phyloP scores from a whole-genome alignment of 2,888 invertebrate species.

The Heteromurus nitidus region DNA sequence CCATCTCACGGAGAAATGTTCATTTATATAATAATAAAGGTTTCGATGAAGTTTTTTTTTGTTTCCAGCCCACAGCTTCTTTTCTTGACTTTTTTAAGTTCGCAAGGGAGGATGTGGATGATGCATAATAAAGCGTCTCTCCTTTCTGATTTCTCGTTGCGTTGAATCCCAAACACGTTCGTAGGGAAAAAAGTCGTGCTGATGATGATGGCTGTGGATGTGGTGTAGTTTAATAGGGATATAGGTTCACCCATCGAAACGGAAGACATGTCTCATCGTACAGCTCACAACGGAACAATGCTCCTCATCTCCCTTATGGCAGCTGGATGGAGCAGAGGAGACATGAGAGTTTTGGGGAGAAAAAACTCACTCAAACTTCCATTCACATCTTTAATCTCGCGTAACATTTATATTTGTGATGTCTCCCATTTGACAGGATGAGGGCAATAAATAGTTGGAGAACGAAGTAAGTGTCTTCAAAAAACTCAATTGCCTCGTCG shows the following conservation, averaged over 20 bases:
- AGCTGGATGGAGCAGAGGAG: background rate
- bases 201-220: background rate
- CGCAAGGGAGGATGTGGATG: slow-evolving; percentile 3
- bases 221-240: too few relatives aligned
- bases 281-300: slow-evolving; percentile 1
- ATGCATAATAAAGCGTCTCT: slow-evolving; percentile 9
- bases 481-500: slow-evolving; percentile 25
- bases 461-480: background rate
- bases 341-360: background rate
- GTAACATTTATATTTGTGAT: slow-evolving; percentile 6
- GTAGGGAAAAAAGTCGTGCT: background rate
- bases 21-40: background rate
- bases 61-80: background rate
- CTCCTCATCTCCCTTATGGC: background rate
- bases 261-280: background rate
- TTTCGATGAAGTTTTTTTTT: slow-evolving; percentile 3
- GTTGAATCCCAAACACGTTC: background rate
- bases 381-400: slow-evolving; percentile 7
- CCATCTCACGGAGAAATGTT: too few relatives aligned
- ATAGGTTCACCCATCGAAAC: too few relatives aligned
- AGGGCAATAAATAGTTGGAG: slow-evolving; percentile 16
- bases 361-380: background rate
- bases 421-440: slow-evolving; percentile 26
- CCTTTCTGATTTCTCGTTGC: background rate
- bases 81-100: background rate